phyloP scores from a whole-genome alignment of 2,888 invertebrate species.

The Pseudanteris insignis region DNA sequence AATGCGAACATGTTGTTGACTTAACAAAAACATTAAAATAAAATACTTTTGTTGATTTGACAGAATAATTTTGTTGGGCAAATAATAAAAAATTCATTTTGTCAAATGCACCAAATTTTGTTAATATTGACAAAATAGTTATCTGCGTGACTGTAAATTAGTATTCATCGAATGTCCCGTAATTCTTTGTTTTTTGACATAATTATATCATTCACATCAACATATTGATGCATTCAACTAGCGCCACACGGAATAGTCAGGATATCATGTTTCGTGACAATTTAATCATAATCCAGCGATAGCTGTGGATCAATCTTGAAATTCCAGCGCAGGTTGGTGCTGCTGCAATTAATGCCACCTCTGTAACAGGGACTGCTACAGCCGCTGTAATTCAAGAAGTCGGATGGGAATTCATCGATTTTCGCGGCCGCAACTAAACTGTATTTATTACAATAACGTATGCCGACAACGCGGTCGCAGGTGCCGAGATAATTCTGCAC shows the following conservation, averaged over 20 bases:
- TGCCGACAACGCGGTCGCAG: constrained; percentile 26
- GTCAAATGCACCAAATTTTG: too few relatives aligned
- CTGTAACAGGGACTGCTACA: constrained; percentile 17
- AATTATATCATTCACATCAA: too few relatives aligned
- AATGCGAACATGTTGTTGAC: too few relatives aligned
- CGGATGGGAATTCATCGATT: constrained; percentile 33
- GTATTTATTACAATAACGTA: constrained; percentile 25
- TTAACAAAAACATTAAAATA: too few relatives aligned
- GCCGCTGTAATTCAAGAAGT: constrained; percentile 23
- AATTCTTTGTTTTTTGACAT: too few relatives aligned
- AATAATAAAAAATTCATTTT: too few relatives aligned
- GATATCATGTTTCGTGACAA: constrained; percentile 16
- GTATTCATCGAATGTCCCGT: too few relatives aligned
- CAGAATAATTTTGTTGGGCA: too few relatives aligned
- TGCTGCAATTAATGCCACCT: constrained; percentile 23
- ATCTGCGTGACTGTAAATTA: too few relatives aligned
- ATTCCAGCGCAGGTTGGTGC: constrained; percentile 21
- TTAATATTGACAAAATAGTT: too few relatives aligned
- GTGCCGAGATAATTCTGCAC: constrained; percentile 20
- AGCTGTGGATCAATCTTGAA: constrained; percentile 29
- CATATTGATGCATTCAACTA: too few relatives aligned
- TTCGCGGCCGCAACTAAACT: constrained; percentile 19
- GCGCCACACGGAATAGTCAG: background rate
- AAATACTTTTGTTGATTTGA: too few relatives aligned
- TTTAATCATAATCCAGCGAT: constrained; percentile 23